Percentiles rank a stretch among this genome's conserved stretches.
Conservation (phyloP, 2,888 invertebrate genomes). For the Dichetophora obliterata region DNA sequence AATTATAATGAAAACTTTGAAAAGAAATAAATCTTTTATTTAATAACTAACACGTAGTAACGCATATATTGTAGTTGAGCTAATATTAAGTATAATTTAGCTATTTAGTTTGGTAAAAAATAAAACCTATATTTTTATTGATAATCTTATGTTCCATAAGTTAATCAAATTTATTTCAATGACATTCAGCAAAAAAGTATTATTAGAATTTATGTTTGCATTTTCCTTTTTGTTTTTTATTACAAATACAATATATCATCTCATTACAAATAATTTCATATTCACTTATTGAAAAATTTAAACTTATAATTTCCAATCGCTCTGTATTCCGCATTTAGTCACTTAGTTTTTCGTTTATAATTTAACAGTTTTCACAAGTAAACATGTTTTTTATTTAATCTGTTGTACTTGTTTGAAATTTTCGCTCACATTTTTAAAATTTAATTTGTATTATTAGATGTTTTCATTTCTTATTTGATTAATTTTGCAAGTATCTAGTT, state of each 20-base stretch:
- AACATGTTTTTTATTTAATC: not conserved
- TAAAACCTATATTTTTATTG: not conserved
- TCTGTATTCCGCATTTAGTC: no score
- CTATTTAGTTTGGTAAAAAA: not conserved
- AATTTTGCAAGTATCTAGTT: not conserved
- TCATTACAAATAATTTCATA: no score
- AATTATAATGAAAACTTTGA: no score
- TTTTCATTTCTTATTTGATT: not conserved
- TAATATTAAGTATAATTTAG: not conserved
- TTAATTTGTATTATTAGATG: not conserved
- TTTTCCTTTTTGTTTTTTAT: not conserved
- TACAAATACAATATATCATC: not conserved
- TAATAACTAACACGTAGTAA: no score
- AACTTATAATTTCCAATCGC: no score
- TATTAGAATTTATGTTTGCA: slow-evolving; percentile 33
- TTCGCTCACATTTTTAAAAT: not conserved
- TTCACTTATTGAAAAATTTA: no score
- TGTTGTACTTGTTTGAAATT: not conserved
- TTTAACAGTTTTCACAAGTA: not conserved
- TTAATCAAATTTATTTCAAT: not conserved
- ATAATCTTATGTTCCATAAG: not conserved
- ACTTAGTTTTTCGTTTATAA: not conserved
- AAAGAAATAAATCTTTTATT: no score
- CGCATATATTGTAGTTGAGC: not conserved
- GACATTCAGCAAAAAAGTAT: slow-evolving; percentile 41